phyloP scores from a whole-genome alignment of 1,140 invertebrate genomes.

The Wiebesia pumilae region DNA sequence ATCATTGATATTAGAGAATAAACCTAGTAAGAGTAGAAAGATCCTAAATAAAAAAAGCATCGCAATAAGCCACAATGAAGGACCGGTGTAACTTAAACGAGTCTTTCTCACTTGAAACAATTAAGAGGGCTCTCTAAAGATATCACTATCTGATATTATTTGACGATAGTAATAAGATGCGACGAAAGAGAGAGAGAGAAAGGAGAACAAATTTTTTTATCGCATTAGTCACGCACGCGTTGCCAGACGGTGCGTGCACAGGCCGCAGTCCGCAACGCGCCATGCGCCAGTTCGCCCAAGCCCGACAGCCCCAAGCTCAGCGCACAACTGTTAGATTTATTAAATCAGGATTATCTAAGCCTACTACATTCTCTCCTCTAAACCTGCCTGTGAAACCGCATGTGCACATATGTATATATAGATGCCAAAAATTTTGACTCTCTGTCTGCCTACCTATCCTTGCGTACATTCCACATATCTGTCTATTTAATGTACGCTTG shows the following conservation, averaged over 20 bases:
- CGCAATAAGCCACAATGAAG: background rate
- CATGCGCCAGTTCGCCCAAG: background rate
- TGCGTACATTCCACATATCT: background rate
- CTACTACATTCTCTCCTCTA: slow-evolving; percentile 69
- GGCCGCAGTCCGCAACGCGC: background rate
- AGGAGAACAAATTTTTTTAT: slow-evolving; percentile 58
- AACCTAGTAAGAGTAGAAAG: no score
- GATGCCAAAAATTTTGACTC: slow-evolving; percentile 1
- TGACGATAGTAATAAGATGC: slow-evolving; percentile 10
- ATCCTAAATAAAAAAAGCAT: no score
- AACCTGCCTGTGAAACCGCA: slow-evolving; percentile 72
- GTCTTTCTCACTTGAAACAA: slow-evolving; percentile 44
- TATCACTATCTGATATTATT: background rate
- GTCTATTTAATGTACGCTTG: background rate
- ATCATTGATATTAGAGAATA: no score
- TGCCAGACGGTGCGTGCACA: slow-evolving; percentile 57
- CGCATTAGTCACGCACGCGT: slow-evolving; percentile 74
- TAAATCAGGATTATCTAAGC: slow-evolving; percentile 76
- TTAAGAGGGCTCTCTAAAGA: background rate
- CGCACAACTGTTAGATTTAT: slow-evolving; percentile 76
- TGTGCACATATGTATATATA: slow-evolving; percentile 29
- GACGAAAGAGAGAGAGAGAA: slow-evolving; percentile 10
- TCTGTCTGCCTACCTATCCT: background rate
- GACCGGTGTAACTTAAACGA: slow-evolving; percentile 2
- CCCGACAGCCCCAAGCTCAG: slow-evolving; percentile 4